Evolutionary conservation across 2,113 vertebrate species (phyloP).

Genomic region (Gallinago jamesoni): DNA sequence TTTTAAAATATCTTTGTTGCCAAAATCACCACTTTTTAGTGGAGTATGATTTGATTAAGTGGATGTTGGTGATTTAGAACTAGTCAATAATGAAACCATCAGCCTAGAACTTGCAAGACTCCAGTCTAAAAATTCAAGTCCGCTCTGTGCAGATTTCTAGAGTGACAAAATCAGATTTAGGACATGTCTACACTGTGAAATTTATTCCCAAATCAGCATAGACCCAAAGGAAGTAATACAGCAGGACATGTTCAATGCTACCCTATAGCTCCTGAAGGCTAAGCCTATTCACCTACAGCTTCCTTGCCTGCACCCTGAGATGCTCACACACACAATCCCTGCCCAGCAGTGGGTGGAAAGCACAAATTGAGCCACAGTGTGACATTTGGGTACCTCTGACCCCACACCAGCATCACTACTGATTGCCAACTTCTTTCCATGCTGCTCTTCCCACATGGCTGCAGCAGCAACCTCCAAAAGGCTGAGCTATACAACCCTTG

Average conservation of each 20-base stretch:
- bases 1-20: neutral
- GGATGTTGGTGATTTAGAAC: neutral
- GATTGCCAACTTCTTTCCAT: neutral
- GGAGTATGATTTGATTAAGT: neutral
- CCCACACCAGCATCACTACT: neutral
- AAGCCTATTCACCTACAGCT: neutral
- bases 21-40: neutral
- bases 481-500: accelerated
- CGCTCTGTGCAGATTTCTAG: neutral
- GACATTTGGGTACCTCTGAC: neutral
- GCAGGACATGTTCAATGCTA: neutral
- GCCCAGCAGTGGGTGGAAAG: neutral
- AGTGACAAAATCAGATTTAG: neutral
- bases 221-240: neutral
- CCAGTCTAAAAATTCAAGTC: neutral
- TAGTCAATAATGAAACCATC: neutral
- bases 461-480: neutral
- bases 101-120: neutral
- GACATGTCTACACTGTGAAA: neutral
- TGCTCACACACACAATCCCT: neutral
- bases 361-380: neutral
- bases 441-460: accelerated
- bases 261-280: neutral
- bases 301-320: neutral
- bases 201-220: neutral